Conservation (phyloP, 2,888 invertebrate genomes). For the Alcis repandata region DNA sequence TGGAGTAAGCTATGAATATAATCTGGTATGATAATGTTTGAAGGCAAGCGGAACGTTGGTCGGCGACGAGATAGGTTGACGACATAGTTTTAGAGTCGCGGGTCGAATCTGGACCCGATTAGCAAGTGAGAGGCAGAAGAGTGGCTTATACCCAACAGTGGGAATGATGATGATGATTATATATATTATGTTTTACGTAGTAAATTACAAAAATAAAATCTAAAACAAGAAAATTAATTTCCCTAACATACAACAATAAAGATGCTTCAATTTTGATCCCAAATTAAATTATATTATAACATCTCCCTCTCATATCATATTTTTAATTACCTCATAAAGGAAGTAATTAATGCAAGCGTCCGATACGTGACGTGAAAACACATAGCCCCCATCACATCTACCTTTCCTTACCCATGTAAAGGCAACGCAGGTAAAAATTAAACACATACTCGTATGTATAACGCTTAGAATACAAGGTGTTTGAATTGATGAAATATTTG, state of each 20-base stretch:
- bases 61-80: no score
- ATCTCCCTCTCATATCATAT: slow-evolving; percentile 21
- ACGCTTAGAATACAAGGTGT: neutral
- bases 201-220: no score
- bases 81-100: no score
- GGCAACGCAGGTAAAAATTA: slow-evolving; percentile 22
- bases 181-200: no score
- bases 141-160: no score
- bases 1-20: no score
- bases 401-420: neutral
- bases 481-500: neutral
- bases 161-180: no score
- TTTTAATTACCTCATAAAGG: slow-evolving; percentile 37
- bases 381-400: neutral
- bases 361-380: slow-evolving; percentile 44
- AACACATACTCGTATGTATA: slow-evolving; percentile 3
- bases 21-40: no score
- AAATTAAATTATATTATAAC: slow-evolving; percentile 25
- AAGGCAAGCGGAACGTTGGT: no score
- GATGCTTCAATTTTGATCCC: slow-evolving; percentile 16
- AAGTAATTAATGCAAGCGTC: slow-evolving; percentile 42
- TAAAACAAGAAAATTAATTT: neutral
- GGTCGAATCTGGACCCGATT: no score
- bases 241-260: neutral
- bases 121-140: no score